phyloP scores from a whole-genome alignment of 2,113 vertebrate species.

The Macroglossus sobrinus region DNA sequence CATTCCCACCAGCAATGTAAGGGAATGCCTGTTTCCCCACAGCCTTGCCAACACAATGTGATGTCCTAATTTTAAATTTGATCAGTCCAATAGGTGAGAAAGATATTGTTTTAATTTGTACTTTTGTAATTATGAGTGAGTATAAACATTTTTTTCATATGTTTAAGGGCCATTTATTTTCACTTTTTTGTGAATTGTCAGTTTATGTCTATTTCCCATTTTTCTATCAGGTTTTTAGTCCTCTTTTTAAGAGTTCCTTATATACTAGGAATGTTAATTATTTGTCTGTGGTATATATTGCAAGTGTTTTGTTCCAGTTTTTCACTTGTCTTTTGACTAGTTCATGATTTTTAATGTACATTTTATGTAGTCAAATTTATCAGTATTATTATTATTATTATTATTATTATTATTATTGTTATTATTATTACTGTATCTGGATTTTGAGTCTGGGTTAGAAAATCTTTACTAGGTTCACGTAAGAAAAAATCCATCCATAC shows the following conservation, averaged over 20 bases:
- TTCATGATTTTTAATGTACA: background rate
- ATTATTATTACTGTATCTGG: no score
- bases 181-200: background rate
- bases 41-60: background rate
- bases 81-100: background rate
- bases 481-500: background rate
- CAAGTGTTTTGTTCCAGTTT: background rate
- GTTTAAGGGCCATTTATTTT: background rate
- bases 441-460: background rate
- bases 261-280: background rate
- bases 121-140: background rate
- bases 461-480: background rate
- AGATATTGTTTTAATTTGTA: background rate
- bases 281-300: background rate
- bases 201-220: background rate
- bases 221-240: background rate
- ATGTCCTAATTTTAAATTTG: background rate
- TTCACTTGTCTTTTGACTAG: background rate
- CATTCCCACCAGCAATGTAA: no score
- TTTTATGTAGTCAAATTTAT: background rate
- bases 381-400: background rate
- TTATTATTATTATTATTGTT: background rate
- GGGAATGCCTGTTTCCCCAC: no score
- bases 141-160: background rate
- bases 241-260: background rate